Base-by-base conservation (phyloP, 1,140 invertebrate genomes). In the Brachystomella parvula region DNA sequence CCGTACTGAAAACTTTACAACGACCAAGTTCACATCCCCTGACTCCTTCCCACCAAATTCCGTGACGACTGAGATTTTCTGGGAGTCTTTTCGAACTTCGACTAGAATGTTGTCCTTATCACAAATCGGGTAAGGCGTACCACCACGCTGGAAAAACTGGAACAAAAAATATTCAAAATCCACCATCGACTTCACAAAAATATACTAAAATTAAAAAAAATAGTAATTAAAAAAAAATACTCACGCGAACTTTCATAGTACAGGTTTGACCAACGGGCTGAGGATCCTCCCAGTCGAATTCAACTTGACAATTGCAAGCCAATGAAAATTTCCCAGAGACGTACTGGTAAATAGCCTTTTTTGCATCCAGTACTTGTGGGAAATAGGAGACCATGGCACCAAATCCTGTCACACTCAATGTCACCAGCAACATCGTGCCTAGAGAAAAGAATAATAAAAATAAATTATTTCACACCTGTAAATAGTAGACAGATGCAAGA, bases 311-410 rank as follows among this genome's bases (percentile, higher is more conserved):
- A 76, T 91, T 92, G 61, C 88, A 86, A 26, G 92, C 89, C 58
- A 91, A 82, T 33, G 94, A 81, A 81, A 94, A 94, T 77, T 92
- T 92, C 47, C 91, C 91, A 33, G 90, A 93, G 59, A 95, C 89
- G 77, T 92, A 93, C 75, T 93, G 90, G 62, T 94, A 82, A 65
- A 94, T 81, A 49, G 90, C 89, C 76, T 90, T 88, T 76, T 92
- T 91, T 32, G 89, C 89, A 79, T 91, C 88, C 69, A 91, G 80
- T 2, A 89, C 88, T 17, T 89, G 88, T 77, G 90, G 89, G 69
- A 89, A 90, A 86, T 90, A 90, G 70, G 88, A 88, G 64, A 89
- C 89, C 71, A 92, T 81, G 47, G 89, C 90, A 72, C 90, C 89
- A 75, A 91, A 81, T 65, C 89, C 89, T 70, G 88, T 89, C 64